Conservation (phyloP, 2,113 vertebrate genomes). For the Oncorhynchus keta region DNA sequence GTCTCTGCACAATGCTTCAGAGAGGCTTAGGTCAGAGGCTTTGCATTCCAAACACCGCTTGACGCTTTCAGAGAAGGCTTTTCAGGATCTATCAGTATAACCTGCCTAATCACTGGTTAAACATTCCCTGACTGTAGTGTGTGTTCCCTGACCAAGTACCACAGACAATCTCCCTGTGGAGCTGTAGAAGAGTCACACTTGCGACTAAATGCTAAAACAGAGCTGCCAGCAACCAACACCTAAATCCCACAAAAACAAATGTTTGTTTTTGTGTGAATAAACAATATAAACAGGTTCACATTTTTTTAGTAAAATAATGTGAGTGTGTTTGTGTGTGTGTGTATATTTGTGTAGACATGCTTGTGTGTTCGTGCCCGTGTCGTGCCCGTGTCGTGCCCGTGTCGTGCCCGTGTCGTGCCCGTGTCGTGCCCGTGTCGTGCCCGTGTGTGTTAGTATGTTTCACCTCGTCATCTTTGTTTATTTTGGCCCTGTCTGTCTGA, state of each 20-base stretch:
- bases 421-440: background rate
- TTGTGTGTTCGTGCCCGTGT: background rate
- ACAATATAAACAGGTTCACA: background rate
- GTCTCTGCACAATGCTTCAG: background rate
- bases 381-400: background rate
- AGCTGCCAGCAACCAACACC: background rate
- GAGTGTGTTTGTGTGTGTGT: conserved; percentile 15
- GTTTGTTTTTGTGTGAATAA: background rate
- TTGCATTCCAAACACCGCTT: too few species aligned
- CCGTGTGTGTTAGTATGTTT: conserved; percentile 12
- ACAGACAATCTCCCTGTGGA: background rate
- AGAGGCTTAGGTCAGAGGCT: background rate
- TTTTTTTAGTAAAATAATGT: background rate
- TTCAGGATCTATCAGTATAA: too few species aligned
- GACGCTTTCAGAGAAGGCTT: too few species aligned
- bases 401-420: background rate
- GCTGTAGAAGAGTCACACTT: conserved; percentile 7
- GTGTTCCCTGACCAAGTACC: background rate
- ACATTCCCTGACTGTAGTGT: background rate
- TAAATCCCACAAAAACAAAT: background rate
- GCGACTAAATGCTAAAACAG: conserved; percentile 29
- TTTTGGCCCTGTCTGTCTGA: conserved; percentile 22
- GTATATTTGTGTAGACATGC: background rate
- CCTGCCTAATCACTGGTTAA: background rate
- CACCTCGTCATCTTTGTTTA: conserved; percentile 25